phyloP scores from a whole-genome alignment of 2,797 vertebrate genomes.

The Petrocephalus schoutedeni region DNA sequence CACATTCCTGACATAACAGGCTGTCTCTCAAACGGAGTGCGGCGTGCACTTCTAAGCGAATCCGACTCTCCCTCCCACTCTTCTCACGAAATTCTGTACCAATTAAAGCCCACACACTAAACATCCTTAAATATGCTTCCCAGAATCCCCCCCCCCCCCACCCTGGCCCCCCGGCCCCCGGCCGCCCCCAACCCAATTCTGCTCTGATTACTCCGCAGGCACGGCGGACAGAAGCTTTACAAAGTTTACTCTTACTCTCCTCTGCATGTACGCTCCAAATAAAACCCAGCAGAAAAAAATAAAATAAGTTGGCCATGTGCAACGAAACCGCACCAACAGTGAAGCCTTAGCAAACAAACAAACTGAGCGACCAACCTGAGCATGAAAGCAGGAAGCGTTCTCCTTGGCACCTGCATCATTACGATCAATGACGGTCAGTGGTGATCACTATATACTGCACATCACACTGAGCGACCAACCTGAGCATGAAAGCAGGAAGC shows the following conservation, averaged over 20 bases:
- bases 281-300: background rate
- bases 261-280: background rate
- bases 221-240: background rate
- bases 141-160: background rate
- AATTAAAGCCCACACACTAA: conserved; percentile 10
- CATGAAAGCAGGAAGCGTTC: background rate
- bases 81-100: background rate
- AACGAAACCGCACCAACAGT: background rate
- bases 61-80: background rate
- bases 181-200: background rate
- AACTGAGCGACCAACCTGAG: background rate
- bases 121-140: background rate
- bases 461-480: background rate
- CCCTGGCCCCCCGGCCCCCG: too few relatives aligned
- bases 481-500: background rate
- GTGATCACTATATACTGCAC: background rate
- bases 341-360: background rate
- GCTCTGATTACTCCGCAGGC: background rate
- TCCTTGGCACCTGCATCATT: background rate
- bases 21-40: background rate
- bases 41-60: background rate
- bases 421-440: background rate
- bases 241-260: background rate
- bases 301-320: background rate
- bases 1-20: background rate